Base-by-base conservation (phyloP, 1,140 invertebrate species). In the Bilobella aurantiaca region DNA sequence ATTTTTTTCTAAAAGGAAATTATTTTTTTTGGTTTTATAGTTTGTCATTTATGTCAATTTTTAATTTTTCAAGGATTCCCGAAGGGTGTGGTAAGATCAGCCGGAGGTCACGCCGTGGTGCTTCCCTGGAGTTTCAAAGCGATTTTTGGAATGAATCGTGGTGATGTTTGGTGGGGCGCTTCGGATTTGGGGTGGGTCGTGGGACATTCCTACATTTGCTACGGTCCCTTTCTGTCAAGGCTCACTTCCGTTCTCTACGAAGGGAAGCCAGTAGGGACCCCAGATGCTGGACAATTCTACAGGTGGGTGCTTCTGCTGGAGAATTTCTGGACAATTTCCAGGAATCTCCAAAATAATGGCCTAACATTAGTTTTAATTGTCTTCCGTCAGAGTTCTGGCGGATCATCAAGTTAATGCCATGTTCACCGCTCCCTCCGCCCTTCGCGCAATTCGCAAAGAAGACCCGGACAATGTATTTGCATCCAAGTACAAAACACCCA, bases 151-250 rank as follows among this genome's bases (percentile, higher is more conserved):
- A 83, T 95, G 73, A 81, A 84, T 28, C 83, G 85, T 5, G 86
- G 86, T 25, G 87, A 91, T 47, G 85, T 90, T 2, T 97, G 91
- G 91, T 87, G 86, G 29, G 91, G 91, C 0, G 91, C 90, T 0
- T 81, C 81, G 58, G 91, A 94, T 75, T 81, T 90, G 65, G 95
- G 96, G 58, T 98, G 95, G 96, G 97, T 98, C 74, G 98, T 93
- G 56, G 93, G 94, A 16, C 95, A 98, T 77, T 93, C 91, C 0
- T 97, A 98, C 75, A 90, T 96, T 18, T 88, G 93, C 18, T 98
- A 98, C 76, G 95, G 92, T 27, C 93, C 94, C 2, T 77, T 98
- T 37, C 86, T 89, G 0, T 96, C 96, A 79, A 88, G 84, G 12
- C 88, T 93, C 16, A 96, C 93, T 0, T 89, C 88, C 69, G 81